phyloP scores from a whole-genome alignment of 2,113 vertebrate genomes.

The Euleptes europaea region DNA sequence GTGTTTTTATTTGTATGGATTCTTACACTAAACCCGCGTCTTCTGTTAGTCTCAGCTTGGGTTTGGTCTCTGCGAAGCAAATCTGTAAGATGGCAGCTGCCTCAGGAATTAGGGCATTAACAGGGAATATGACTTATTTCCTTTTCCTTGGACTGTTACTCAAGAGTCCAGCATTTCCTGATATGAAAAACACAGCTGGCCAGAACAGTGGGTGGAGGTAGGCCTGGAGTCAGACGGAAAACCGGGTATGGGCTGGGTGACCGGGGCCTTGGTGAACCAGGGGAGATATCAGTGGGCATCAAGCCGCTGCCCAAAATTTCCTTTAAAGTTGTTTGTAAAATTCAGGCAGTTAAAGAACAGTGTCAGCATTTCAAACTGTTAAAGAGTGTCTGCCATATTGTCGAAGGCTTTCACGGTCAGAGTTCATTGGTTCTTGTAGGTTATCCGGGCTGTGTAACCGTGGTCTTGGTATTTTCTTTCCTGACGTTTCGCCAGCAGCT shows the following conservation, averaged over 20 bases:
- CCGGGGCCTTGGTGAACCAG: background rate
- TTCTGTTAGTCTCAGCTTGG: background rate
- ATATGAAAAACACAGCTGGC: background rate
- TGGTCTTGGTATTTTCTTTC: too few relatives aligned
- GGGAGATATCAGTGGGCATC: background rate
- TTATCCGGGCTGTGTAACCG: too few relatives aligned
- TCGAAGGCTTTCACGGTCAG: too few relatives aligned
- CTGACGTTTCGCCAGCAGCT: too few relatives aligned
- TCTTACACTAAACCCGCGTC: background rate
- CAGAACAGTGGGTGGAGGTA: background rate
- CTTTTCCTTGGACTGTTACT: background rate
- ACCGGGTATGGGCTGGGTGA: background rate
- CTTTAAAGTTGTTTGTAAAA: background rate
- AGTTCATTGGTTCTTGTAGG: too few relatives aligned
- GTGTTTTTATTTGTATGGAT: background rate
- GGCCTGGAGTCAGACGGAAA: background rate
- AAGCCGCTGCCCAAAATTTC: background rate
- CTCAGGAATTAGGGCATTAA: background rate
- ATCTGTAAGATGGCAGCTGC: background rate
- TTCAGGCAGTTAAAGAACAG: background rate
- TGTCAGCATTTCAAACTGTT: background rate
- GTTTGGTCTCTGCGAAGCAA: background rate
- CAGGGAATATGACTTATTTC: background rate
- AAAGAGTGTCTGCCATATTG: too few relatives aligned
- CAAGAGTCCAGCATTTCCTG: background rate